Percentiles rank a stretch among this genome's conserved stretches.
phyloP scores from a whole-genome alignment of 2,113 vertebrate species.

The Perca fluviatilis region DNA sequence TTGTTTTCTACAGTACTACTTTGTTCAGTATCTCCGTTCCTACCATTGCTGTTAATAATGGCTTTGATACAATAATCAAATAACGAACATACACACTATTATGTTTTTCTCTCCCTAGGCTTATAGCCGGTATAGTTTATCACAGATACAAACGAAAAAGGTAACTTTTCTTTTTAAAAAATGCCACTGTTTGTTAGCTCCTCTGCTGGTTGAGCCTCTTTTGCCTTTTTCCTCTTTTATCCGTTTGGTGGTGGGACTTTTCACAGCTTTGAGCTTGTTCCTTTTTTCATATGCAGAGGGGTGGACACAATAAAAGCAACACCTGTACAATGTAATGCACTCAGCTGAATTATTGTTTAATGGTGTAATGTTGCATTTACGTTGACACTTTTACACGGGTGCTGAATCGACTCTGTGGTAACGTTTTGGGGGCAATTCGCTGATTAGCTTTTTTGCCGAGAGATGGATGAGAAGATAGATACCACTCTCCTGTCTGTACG shows the following conservation, averaged over 20 bases:
- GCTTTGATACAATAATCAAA: conserved; percentile 1
- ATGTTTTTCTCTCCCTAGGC: conserved; percentile 76
- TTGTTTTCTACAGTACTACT: not conserved
- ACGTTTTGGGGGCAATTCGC: not conserved
- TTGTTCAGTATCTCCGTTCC: not conserved
- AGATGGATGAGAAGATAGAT: not conserved
- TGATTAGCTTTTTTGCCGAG: not conserved
- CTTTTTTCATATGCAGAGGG: conserved; percentile 21
- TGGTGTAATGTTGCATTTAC: not conserved
- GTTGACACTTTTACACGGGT: not conserved
- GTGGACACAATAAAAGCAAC: conserved; percentile 34
- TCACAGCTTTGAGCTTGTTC: conserved; percentile 49
- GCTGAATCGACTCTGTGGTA: conserved; percentile 13
- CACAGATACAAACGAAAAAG: conserved; percentile 81
- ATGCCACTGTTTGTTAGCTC: conserved; percentile 28
- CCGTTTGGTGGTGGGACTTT: conserved; percentile 63
- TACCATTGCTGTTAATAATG: conserved; percentile 1
- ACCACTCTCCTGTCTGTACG: not conserved
- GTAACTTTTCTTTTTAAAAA: conserved; percentile 60
- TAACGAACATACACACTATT: conserved; percentile 37
- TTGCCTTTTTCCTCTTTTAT: conserved; percentile 19
- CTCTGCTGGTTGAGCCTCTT: conserved; percentile 29
- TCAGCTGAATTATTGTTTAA: not conserved
- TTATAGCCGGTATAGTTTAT: conserved; percentile 82
- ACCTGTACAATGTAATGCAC: conserved; percentile 5